Percentiles rank a stretch among this genome's conserved stretches.
Conservation (phyloP, 2,113 vertebrate species). For the Ornithorhynchus anatinus region DNA sequence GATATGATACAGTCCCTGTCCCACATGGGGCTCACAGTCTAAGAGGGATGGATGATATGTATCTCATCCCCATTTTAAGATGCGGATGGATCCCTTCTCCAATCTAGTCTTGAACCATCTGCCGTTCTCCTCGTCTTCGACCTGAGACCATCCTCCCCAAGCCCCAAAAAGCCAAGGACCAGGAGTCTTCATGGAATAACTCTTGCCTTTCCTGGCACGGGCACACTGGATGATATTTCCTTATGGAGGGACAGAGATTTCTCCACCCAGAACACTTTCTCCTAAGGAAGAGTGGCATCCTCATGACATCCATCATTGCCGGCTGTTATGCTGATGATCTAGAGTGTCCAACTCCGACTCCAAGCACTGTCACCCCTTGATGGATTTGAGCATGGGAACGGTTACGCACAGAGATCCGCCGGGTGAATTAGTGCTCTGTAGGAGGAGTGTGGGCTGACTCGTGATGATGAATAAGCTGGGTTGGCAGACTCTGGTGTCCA, state of each 20-base stretch:
- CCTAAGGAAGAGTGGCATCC: accelerated
- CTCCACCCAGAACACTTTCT: neutral
- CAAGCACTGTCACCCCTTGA: accelerated
- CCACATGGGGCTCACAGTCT: no score
- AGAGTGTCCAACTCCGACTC: accelerated
- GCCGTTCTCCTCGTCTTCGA: no score
- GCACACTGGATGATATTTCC: neutral
- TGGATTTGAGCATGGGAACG: neutral
- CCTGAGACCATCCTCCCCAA: no score
- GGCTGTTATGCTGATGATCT: accelerated
- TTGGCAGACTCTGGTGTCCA: neutral
- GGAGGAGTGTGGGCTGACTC: accelerated
- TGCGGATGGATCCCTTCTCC: no score
- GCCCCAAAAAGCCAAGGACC: no score
- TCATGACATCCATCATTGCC: accelerated
- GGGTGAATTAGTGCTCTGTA: neutral
- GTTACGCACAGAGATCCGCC: accelerated
- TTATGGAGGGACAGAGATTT: no score
- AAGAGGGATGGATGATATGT: no score
- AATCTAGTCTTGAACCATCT: no score
- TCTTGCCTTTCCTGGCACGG: neutral
- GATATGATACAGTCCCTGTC: no score
- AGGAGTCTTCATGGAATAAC: no score
- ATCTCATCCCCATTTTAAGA: no score
- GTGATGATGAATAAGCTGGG: neutral